Percentiles rank a stretch among this genome's conserved stretches.
These are phyloP conservation scores for Coreius guichenoti DNA, from an alignment of 2,797 vertebrate species.

Conservation along the genomic window DNA sequence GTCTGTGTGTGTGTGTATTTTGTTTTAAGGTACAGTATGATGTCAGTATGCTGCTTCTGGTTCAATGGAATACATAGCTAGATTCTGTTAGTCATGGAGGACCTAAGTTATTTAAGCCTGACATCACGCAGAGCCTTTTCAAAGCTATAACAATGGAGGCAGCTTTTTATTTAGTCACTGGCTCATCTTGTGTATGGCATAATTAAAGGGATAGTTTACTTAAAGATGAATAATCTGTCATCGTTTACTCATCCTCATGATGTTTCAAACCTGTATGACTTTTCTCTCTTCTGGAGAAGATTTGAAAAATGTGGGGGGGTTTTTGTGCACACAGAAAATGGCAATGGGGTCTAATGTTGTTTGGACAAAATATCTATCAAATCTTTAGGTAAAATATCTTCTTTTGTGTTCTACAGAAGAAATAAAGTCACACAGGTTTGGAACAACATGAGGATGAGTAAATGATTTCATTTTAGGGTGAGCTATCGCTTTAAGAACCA, in stretches of 20 bases:
- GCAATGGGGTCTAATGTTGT: not conserved
- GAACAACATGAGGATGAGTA: not conserved
- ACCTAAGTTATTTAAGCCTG: slow-evolving; percentile 7
- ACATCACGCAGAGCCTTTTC: slow-evolving; percentile 3
- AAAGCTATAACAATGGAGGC: slow-evolving; percentile 28
- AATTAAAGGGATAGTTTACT: not conserved
- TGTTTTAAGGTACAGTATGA: slow-evolving; percentile 39
- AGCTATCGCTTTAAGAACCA: slow-evolving; percentile 6
- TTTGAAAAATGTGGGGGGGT: not conserved
- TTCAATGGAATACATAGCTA: slow-evolving; percentile 7
- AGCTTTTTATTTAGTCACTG: slow-evolving; percentile 23
- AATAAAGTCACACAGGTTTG: slow-evolving; percentile 9
- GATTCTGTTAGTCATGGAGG: slow-evolving; percentile 5
- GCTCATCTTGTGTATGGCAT: slow-evolving; percentile 4
- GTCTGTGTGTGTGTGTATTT: slow-evolving; percentile 34
- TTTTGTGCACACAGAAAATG: not conserved
- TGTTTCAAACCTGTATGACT: slow-evolving; percentile 7
- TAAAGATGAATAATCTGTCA: not conserved
- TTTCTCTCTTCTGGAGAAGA: not conserved
- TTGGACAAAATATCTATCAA: not conserved
- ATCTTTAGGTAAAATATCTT: not conserved
- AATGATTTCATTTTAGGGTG: not conserved
- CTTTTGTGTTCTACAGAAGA: not conserved
- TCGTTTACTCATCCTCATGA: not conserved
- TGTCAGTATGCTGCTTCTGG: slow-evolving; percentile 12